Evolutionary conservation across 1,140 invertebrate genomes (phyloP).

Genomic region (Asobara japonica): DNA sequence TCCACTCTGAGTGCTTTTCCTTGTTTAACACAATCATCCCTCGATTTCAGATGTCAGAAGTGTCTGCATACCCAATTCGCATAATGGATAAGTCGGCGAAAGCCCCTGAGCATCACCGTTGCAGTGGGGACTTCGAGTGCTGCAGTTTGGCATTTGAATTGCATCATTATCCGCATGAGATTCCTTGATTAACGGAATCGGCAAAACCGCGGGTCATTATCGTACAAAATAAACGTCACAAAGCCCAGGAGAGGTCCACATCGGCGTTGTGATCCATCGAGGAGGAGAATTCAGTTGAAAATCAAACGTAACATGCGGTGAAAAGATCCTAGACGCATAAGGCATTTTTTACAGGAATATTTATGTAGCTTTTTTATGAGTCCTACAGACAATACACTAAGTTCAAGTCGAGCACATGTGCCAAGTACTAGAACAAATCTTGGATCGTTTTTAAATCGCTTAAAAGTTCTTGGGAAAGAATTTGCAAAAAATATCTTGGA

Average conservation of each 20-base stretch:
- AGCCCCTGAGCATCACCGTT: slow-evolving; percentile 54
- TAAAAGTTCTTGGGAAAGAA: too few relatives aligned
- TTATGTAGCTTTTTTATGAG: too few relatives aligned
- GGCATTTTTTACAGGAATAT: too few relatives aligned
- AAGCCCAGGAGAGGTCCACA: not conserved
- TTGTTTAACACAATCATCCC: not conserved
- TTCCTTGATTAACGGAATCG: slow-evolving; percentile 36
- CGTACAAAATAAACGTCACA: not conserved
- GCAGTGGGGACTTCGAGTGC: slow-evolving; percentile 61
- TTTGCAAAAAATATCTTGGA: too few relatives aligned
- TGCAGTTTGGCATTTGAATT: slow-evolving; percentile 62
- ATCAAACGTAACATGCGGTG: not conserved
- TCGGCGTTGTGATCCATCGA: not conserved
- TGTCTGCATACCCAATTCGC: slow-evolving; percentile 28
- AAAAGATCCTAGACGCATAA: too few relatives aligned
- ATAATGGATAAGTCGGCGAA: slow-evolving; percentile 37
- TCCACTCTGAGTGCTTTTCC: too few relatives aligned
- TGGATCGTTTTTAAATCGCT: too few relatives aligned
- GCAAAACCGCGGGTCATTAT: not conserved
- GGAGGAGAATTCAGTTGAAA: not conserved
- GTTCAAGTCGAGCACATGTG: too few relatives aligned
- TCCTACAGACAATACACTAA: too few relatives aligned
- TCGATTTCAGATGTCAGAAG: slow-evolving; percentile 47
- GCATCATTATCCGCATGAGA: slow-evolving; percentile 52
- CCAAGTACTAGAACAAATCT: too few relatives aligned